phyloP scores from a whole-genome alignment of 2,888 invertebrate species.

The Xylota segnis region DNA sequence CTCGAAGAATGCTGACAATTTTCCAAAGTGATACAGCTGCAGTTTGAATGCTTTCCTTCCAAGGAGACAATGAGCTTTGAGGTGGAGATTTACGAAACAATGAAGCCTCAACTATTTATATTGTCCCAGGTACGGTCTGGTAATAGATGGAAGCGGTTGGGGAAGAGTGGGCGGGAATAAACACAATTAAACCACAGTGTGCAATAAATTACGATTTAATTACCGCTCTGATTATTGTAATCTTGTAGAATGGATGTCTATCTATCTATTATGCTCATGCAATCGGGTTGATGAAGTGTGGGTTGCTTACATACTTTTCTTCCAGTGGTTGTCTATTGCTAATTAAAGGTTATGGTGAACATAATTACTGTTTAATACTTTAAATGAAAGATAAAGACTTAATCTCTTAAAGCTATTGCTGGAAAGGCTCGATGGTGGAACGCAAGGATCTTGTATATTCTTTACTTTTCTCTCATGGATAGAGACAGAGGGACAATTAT shows the following conservation, averaged over 20 bases:
- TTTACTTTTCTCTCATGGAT: too few species aligned
- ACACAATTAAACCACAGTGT: slow-evolving; percentile 39
- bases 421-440: too few species aligned
- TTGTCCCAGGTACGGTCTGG: slow-evolving; percentile 8
- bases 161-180: not conserved
- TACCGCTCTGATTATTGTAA: slow-evolving; percentile 48
- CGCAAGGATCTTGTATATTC: too few species aligned
- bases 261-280: slow-evolving; percentile 9
- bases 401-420: too few species aligned
- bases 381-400: not conserved
- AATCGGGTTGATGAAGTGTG: slow-evolving; percentile 26
- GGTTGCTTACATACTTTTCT: not conserved
- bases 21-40: slow-evolving; percentile 7
- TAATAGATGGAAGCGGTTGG: not conserved
- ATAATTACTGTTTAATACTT: slow-evolving; percentile 28
- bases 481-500: too few species aligned
- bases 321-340: slow-evolving; percentile 11
- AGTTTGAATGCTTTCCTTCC: slow-evolving; percentile 28
- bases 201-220: slow-evolving; percentile 62
- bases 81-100: slow-evolving; percentile 5
- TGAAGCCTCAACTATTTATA: slow-evolving; percentile 31
- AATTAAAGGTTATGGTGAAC: slow-evolving; percentile 31
- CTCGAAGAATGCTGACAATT: slow-evolving; percentile 36
- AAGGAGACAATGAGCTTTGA: slow-evolving; percentile 16
- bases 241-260: slow-evolving; percentile 37